Percentiles rank a stretch among this genome's conserved stretches.
These are phyloP conservation scores for Paedocypris sp. DNA, from an alignment of 2,113 vertebrate genomes.

Conservation along the genomic window DNA sequence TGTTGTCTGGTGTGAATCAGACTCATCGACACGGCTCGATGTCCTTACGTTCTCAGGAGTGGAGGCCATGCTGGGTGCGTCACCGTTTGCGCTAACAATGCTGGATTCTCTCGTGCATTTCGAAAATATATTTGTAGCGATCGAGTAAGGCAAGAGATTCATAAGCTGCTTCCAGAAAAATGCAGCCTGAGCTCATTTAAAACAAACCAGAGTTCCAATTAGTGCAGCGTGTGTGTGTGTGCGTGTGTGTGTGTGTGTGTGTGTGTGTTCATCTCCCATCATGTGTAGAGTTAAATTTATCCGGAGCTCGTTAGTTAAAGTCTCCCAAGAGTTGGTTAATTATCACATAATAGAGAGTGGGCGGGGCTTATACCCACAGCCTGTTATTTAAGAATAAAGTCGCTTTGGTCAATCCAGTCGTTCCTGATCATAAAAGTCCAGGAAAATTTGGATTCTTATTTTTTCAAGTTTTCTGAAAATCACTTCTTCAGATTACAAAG, in stretches of 20 bases:
- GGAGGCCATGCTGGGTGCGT: background rate
- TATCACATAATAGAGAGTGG: conserved; percentile 59
- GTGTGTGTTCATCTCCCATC: conserved; percentile 15
- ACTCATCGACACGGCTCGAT: background rate
- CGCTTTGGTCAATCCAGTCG: conserved; percentile 39
- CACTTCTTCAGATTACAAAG: too few species aligned
- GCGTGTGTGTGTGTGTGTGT: background rate
- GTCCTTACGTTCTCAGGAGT: background rate
- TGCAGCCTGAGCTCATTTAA: background rate
- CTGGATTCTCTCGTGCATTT: too few species aligned
- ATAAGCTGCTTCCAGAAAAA: too few species aligned
- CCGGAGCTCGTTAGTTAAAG: conserved; percentile 54
- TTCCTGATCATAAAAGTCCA: conserved; percentile 44
- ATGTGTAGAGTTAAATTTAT: conserved; percentile 51
- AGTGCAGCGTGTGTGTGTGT: too few species aligned
- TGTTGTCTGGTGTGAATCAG: background rate
- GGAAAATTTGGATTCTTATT: too few species aligned
- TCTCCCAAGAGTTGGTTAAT: conserved; percentile 56
- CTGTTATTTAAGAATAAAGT: conserved; percentile 53
- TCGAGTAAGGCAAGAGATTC: too few species aligned
- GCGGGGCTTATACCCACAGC: conserved; percentile 43
- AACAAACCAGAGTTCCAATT: background rate
- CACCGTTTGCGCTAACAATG: too few species aligned
- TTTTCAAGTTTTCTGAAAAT: too few species aligned
- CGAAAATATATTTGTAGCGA: too few species aligned